Percentiles rank a stretch among this genome's conserved stretches.
Evolutionary conservation across 2,888 invertebrate species (phyloP).

Genomic region (Parasteatoda lunata): DNA sequence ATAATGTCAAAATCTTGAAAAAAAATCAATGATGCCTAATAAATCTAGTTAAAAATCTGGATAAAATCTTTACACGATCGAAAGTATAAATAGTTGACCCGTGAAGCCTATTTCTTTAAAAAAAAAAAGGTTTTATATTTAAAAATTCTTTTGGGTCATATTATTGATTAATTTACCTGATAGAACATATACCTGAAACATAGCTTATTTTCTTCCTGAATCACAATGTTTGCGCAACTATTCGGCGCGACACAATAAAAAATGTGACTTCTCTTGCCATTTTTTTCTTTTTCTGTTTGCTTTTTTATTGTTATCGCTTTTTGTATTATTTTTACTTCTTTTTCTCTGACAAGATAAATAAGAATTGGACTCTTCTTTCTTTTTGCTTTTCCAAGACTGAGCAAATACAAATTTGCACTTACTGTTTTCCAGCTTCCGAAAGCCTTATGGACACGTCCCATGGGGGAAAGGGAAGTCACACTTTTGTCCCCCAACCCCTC

Average conservation of each 20-base stretch:
- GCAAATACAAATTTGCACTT: constrained; percentile 1
- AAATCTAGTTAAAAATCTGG: no score
- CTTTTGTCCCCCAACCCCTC: constrained; percentile 22
- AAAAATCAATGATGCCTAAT: no score
- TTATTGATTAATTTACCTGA: no score
- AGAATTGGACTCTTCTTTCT: background rate
- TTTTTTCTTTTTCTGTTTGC: background rate
- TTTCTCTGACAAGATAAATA: background rate
- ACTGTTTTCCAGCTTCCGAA: constrained; percentile 15
- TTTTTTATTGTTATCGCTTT: background rate
- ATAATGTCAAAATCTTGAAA: no score
- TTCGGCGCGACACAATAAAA: background rate
- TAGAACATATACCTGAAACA: no score
- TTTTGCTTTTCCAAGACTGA: background rate
- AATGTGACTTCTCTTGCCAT: background rate
- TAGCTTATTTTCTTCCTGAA: background rate
- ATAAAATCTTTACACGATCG: no score
- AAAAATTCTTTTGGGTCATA: no score
- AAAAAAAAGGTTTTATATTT: no score
- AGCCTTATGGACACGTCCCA: constrained; percentile 24
- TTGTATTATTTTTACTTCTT: background rate
- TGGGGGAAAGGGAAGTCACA: background rate
- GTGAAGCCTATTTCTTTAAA: no score
- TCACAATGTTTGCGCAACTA: background rate
- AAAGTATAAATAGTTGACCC: no score